These are phyloP conservation scores for Odocoileus virginianus DNA, from an alignment of 2,113 vertebrate species.

Conservation along the genomic window DNA sequence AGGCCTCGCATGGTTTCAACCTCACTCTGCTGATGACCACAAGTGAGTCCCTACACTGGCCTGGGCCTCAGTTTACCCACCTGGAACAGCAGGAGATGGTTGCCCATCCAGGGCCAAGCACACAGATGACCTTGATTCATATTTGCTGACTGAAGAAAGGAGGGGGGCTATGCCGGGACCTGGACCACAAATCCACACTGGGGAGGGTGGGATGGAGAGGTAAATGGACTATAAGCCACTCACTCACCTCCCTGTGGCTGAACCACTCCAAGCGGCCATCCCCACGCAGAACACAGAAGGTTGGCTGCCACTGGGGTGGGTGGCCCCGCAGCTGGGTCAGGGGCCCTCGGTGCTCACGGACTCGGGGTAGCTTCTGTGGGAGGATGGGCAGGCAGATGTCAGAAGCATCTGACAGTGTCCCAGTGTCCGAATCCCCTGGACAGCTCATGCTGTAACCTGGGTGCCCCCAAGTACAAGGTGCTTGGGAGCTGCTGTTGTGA, in stretches of 20 bases:
- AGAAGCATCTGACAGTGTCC: rapidly evolving
- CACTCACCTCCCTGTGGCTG: constrained; percentile 51
- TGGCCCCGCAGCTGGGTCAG: constrained; percentile 37
- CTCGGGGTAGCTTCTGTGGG: constrained; percentile 31
- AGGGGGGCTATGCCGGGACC: not conserved
- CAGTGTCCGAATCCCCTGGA: rapidly evolving
- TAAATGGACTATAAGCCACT: rapidly evolving
- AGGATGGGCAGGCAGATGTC: not conserved
- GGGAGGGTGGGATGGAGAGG: not conserved
- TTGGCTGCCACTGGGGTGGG: constrained; percentile 47
- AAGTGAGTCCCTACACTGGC: not conserved
- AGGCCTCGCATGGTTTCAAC: not conserved
- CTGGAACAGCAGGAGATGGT: not conserved
- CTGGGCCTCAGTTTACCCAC: not conserved
- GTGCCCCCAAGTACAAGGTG: not conserved
- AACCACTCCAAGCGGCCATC: constrained; percentile 68
- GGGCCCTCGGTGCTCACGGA: constrained; percentile 55
- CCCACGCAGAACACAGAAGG: constrained; percentile 65
- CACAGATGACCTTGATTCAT: not conserved
- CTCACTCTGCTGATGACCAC: not conserved
- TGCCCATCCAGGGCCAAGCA: not conserved
- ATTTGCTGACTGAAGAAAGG: not conserved
- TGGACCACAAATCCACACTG: not conserved
- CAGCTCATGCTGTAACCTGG: not conserved
- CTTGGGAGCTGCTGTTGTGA: not conserved